Percentiles rank a stretch among this genome's conserved stretches.
These are phyloP conservation scores for Epizoanthus illoricatus DNA, from an alignment of 92 coral and sea anemone genomes.

Conservation along the genomic window DNA sequence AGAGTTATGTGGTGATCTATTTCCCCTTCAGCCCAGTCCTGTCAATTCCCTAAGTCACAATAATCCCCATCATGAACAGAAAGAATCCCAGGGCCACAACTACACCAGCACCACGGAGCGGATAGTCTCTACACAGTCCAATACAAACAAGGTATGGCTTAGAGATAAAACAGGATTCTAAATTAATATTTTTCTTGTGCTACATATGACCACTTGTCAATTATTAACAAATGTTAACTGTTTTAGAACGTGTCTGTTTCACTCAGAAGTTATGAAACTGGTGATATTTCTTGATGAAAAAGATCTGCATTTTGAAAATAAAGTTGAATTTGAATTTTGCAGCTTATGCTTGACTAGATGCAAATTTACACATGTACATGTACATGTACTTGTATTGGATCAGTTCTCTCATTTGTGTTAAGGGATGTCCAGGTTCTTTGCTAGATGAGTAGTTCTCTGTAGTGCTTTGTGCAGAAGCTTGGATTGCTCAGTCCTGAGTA, in stretches of 20 bases:
- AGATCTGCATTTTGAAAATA: no score
- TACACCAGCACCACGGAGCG: conserved; percentile 66
- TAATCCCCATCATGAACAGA: conserved; percentile 31
- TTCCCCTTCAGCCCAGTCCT: conserved; percentile 5
- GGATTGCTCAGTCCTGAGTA: no score
- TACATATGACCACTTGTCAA: background rate
- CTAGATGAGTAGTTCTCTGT: no score
- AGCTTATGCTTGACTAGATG: no score
- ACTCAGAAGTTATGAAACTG: background rate
- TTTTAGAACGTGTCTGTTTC: background rate
- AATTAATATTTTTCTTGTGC: background rate
- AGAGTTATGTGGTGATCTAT: conserved; percentile 8
- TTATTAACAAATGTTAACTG: background rate
- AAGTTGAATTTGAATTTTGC: no score
- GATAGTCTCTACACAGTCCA: conserved; percentile 62
- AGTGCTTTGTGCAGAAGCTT: no score
- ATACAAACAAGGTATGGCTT: conserved; percentile 77
- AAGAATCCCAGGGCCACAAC: conserved; percentile 38
- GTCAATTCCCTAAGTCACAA: conserved; percentile 25
- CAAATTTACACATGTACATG: no score
- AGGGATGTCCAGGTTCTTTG: no score
- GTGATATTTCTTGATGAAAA: no score
- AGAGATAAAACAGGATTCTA: background rate
- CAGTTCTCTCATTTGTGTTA: no score
- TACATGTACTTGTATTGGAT: no score